Base-by-base conservation (phyloP, 2,888 invertebrate genomes). In the Machimus rusticus region DNA sequence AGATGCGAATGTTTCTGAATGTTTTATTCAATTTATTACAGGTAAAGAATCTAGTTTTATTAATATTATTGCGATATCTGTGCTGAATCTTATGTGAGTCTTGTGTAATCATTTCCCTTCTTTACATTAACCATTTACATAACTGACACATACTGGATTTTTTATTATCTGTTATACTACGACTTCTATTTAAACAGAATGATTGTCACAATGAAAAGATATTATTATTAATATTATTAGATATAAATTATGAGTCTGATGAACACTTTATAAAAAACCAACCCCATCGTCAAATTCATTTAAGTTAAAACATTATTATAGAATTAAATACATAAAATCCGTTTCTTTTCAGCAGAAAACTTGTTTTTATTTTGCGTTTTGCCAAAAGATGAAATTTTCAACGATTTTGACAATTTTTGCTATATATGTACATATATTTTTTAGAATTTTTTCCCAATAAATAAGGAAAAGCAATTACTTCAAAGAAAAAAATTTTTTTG, bases 351-450 rank as follows among this genome's bases (percentile, higher is more conserved):
- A 85, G 85, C 74, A 39, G 43, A 87, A 74, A 74, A 85, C 74
- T 74, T 85, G 74, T 85, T 85, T 85, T 85, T 86, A 77, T 37
- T 85, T 85, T 76, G 39, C 39, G n/a, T 79, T 85, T 85, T 85
- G 28, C 12, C 19, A 12, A n/a, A 28, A 8, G 28, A n/a, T 37
- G 12, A 55, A 34, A 16, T 16, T 55, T 81, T 55, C n/a, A 81
- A 81, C 39, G 55, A n/a, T 55, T 82, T 82, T 55, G 23, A 3
- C 66, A 31, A 57, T n/a, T 57, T 34, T 57, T 84, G 55, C 23
- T 19, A 57, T 39, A n/a, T n/a, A n/a, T n/a, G n/a, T n/a, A n/a
- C n/a, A n/a, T n/a, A n/a, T n/a, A 57, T 37, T 84, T 84, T 84
- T 19, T 66, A 84, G 82, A 57, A 66, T n/a, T 5, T 74, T 34